phyloP scores from a whole-genome alignment of 1,140 invertebrate species.

The Drosophila subpulchrella region DNA sequence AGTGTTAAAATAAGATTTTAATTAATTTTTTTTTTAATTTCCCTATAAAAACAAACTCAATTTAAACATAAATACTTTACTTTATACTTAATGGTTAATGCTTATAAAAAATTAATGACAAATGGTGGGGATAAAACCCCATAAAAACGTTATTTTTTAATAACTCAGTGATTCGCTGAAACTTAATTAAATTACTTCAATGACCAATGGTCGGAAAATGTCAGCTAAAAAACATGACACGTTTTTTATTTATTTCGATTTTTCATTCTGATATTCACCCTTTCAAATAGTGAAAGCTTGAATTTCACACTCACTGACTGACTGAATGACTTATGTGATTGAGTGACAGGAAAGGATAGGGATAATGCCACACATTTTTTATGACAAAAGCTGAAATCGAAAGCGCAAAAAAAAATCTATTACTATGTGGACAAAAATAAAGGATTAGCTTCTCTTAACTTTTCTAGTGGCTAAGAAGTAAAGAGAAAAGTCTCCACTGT shows the following conservation, averaged over 20 bases:
- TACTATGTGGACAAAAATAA: slow-evolving; percentile 23
- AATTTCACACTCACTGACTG: slow-evolving; percentile 31
- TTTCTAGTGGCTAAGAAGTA: not conserved
- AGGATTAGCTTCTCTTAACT: not conserved
- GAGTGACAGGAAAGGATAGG: slow-evolving; percentile 25
- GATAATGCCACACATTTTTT: slow-evolving; percentile 56
- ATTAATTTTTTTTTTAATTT: too few species aligned
- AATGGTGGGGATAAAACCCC: too few species aligned
- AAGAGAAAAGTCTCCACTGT: slow-evolving; percentile 33
- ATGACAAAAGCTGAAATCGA: slow-evolving; percentile 70
- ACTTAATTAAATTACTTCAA: not conserved
- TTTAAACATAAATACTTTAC: not conserved
- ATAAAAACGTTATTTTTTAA: not conserved
- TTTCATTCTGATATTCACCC: not conserved
- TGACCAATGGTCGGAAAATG: not conserved
- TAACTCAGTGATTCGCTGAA: not conserved
- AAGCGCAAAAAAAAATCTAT: slow-evolving; percentile 49
- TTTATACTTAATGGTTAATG: not conserved
- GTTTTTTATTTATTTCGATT: not conserved
- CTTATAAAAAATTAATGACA: not conserved
- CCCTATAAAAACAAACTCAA: too few species aligned
- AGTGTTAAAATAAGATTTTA: too few species aligned
- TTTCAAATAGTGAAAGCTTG: slow-evolving; percentile 44
- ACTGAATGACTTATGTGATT: slow-evolving; percentile 21
- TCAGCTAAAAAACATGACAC: slow-evolving; percentile 6